Evolutionary conservation across 2,113 vertebrate species (phyloP).

Genomic region (Clarias magur): DNA sequence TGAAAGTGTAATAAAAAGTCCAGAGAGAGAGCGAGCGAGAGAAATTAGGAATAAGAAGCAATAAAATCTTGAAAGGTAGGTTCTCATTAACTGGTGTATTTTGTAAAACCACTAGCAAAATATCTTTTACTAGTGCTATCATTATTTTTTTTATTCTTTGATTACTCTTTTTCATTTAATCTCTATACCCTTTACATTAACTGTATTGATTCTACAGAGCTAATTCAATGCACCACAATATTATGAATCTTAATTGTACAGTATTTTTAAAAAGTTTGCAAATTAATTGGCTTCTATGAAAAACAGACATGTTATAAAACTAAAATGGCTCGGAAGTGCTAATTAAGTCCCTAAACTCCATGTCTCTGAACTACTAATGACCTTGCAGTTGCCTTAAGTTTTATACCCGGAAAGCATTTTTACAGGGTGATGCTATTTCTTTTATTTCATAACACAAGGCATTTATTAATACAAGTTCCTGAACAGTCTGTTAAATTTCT

Average conservation of each 20-base stretch:
- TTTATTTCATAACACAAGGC: not conserved
- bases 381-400: not conserved
- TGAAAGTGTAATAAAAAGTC: not conserved
- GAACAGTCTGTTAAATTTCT: not conserved
- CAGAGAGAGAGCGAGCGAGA: not conserved
- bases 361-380: not conserved
- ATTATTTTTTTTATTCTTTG: not conserved
- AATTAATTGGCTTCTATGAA: not conserved
- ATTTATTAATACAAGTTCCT: not conserved
- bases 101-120: not conserved
- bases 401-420: not conserved
- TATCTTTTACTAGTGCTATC: too few relatives aligned
- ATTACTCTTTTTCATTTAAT: not conserved
- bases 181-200: not conserved
- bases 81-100: not conserved
- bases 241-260: not conserved
- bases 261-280: not conserved
- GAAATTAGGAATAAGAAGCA: not conserved
- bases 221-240: not conserved
- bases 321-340: not conserved
- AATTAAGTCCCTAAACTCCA: not conserved
- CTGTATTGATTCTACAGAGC: not conserved
- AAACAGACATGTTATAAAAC: not conserved
- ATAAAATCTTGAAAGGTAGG: not conserved
- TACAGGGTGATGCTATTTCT: not conserved